Evolutionary conservation across 2,888 invertebrate species (phyloP).

Genomic region (Melanophora roralis): DNA sequence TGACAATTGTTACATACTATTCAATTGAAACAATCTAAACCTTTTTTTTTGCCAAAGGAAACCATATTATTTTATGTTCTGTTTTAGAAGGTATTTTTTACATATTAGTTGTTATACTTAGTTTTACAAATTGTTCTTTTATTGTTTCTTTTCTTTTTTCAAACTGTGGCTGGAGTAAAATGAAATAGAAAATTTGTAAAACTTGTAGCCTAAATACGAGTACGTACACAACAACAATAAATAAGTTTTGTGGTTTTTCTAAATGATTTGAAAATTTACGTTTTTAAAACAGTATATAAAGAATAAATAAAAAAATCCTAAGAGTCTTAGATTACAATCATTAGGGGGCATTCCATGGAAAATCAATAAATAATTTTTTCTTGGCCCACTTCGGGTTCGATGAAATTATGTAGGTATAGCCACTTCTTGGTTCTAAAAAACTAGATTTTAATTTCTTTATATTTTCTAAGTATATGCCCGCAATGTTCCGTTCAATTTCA

Average conservation of each 20-base stretch:
- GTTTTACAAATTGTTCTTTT: conserved; percentile 40
- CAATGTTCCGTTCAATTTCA: too few relatives aligned
- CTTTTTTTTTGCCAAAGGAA: conserved; percentile 7
- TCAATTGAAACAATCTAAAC: conserved; percentile 29
- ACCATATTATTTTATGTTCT: neutral
- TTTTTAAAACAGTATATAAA: neutral
- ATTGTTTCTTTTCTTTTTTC: neutral
- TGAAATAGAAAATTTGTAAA: neutral
- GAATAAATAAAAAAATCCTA: neutral
- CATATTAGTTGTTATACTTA: conserved; percentile 1
- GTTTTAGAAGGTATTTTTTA: conserved; percentile 1
- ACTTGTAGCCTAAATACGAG: neutral
- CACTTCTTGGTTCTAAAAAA: too few relatives aligned
- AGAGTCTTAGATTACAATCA: too few relatives aligned
- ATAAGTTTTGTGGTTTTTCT: neutral
- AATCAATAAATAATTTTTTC: too few relatives aligned
- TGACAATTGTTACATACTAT: conserved; percentile 46
- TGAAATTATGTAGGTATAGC: too few relatives aligned
- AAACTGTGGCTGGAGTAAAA: neutral
- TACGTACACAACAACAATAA: neutral
- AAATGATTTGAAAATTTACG: neutral
- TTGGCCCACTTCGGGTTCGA: too few relatives aligned
- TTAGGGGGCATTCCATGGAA: too few relatives aligned
- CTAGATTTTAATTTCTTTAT: too few relatives aligned
- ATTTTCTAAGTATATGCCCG: too few relatives aligned